Base-by-base conservation (phyloP, 1,140 invertebrate species). In the Tigriopus japonicus region DNA sequence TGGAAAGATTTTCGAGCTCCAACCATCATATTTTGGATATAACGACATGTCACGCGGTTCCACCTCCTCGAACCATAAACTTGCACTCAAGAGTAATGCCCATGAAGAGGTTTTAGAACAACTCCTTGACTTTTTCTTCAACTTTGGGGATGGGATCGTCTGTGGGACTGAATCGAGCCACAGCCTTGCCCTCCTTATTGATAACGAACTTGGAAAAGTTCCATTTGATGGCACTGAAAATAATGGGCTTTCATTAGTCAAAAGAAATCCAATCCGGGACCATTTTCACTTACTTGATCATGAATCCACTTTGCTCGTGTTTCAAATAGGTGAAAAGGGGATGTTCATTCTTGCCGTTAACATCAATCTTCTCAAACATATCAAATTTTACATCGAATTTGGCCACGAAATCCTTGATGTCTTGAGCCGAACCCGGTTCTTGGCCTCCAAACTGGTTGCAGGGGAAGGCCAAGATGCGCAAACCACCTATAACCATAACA, bases 171-270 rank as follows among this genome's bases (percentile, higher is more conserved):
- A 86, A 86, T 68, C 91, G 76, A 64, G 84, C 81, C 0, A 94
- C 81, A 0, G 86, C 85, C 51, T 84, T 72, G 3, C 93, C 93
- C 54, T 92, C 74, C 69, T 82, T 87, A 70, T 94, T 80, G 40
- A 95, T 74, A 43, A 97, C 76, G 71, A 97, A 98, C 70, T 97
- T 97, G 5, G 87, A 87, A 66, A 96, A 97, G 72, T 97, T 98
- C 93, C 93, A 97, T 69, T 96, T 95, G 64, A 96, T 91, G 45
- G 78, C 80, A 68, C 77, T 78, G 66, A 59, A 72, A 35, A 35
- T 5, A 9, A 35, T 9, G n/a, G n/a, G n/a, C n/a, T n/a, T n/a
- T n/a, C n/a, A n/a, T n/a, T n/a, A n/a, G n/a, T n/a, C n/a, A n/a
- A n/a, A n/a, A n/a, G n/a, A n/a, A n/a, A n/a, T n/a, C n/a, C n/a